Base-by-base conservation (phyloP, 2,888 invertebrate species). In the Nomada flava region DNA sequence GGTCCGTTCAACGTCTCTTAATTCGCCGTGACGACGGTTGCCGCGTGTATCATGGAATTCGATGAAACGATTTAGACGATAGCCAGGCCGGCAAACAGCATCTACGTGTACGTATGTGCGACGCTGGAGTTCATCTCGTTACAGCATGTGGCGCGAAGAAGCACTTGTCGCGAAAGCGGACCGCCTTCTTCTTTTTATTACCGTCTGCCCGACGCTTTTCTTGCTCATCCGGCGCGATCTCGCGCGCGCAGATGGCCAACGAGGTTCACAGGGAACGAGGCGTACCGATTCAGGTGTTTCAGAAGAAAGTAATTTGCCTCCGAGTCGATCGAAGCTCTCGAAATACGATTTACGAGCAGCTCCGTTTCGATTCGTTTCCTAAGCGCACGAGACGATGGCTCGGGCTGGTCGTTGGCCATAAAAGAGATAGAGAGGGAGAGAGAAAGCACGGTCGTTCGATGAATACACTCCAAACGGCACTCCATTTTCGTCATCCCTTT, bases 381-480 rank as follows among this genome's bases (percentile, higher is more conserved):
- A 44, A 52, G 72, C 76, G 71, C 71, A 55, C 75, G 83, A 80
- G 75, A 79, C 63, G 52, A 76, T 63, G 53, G 77, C 62, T 57
- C 59, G 47, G 42, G 29, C 20, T 44, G 65, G 55, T 57, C 42
- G 42, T 59, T 42, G 55, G 65, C 69, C 69, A 81, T 81, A 79
- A 83, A 82, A 64, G 79, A 76, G 62, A 60, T n/a, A 1, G 0
- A 4, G 29, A 44, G 18, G 26, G 7, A 44, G 4, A 47, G 42
- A 52, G 13, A 26, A 47, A 71, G 68, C 81, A n/a, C 72, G 81
- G 79, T 81, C 84, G 79, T 70, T 71, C 74, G 78, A 84, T 68
- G 29, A 0, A 7, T 7, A 82, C 59, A 79, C 68, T 69, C 60
- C 75, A 82, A 76, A 52, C 69, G 63, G 53, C 29, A 7, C 29